These are phyloP conservation scores for Drosophila orena DNA, from an alignment of 1,140 invertebrate species.

Conservation along the genomic window DNA sequence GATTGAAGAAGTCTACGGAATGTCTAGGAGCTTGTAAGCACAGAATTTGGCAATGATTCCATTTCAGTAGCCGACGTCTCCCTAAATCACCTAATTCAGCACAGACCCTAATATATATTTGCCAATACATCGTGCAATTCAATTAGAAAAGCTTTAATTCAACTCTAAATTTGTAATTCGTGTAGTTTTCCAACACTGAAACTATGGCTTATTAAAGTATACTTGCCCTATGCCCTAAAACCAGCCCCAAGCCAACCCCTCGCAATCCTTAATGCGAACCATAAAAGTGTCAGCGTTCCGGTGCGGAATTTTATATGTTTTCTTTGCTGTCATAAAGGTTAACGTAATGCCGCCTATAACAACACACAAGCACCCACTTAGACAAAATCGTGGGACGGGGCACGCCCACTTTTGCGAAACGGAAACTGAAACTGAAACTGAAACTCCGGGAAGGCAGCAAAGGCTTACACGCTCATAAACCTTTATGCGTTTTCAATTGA, in stretches of 20 bases:
- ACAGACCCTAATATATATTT: not conserved
- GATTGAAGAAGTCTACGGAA: not conserved
- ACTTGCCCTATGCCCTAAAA: not conserved
- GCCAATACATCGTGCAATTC: too few species aligned
- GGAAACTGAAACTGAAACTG: slow-evolving; percentile 1
- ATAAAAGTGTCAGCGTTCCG: slow-evolving; percentile 12
- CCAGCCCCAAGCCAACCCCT: not conserved
- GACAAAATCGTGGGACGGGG: not conserved
- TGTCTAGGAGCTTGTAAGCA: slow-evolving; percentile 1
- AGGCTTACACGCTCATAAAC: slow-evolving; percentile 65
- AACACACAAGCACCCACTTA: slow-evolving; percentile 55
- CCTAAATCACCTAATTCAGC: not conserved
- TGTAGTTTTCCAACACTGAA: too few species aligned
- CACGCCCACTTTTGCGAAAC: slow-evolving; percentile 1
- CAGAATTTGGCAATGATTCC: not conserved
- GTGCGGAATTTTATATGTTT: slow-evolving; percentile 22
- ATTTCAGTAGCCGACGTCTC: not conserved
- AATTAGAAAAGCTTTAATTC: too few species aligned
- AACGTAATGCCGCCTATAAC: slow-evolving; percentile 57
- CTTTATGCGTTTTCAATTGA: slow-evolving; percentile 67
- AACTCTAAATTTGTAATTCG: too few species aligned
- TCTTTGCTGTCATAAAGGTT: slow-evolving; percentile 48
- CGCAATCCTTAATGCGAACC: slow-evolving; percentile 9
- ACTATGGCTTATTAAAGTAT: too few species aligned
- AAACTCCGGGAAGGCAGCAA: slow-evolving; percentile 33